These are phyloP conservation scores for Acholoe squamosa DNA, from an alignment of 2,888 invertebrate species.

Conservation along the genomic window DNA sequence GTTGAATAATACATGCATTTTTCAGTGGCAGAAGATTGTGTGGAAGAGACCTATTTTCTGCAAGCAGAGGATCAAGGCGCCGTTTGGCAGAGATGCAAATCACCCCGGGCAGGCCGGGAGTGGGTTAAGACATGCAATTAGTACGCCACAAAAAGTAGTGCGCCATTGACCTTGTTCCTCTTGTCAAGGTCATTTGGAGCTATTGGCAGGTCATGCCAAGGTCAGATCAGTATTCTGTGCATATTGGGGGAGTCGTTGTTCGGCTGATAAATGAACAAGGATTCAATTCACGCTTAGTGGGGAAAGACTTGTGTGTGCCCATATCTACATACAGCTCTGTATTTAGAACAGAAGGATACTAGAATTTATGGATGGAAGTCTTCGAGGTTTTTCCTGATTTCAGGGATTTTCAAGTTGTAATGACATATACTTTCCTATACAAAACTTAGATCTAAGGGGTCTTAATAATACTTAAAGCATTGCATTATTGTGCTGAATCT, in stretches of 20 bases:
- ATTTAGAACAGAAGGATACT: too few relatives aligned
- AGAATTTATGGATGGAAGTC: too few relatives aligned
- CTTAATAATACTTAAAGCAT: too few relatives aligned
- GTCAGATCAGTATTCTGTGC: background rate
- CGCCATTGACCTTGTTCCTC: background rate
- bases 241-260: background rate
- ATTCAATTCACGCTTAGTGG: background rate
- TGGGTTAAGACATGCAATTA: conserved; percentile 35
- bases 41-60: background rate
- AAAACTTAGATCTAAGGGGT: too few relatives aligned
- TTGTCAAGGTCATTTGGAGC: background rate
- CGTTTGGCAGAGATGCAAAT: conserved; percentile 30
- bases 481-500: too few relatives aligned
- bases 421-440: too few relatives aligned
- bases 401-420: too few relatives aligned
- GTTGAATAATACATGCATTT: conserved; percentile 30
- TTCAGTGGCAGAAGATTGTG: background rate
- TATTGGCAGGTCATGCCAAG: background rate
- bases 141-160: conserved; percentile 43
- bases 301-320: too few relatives aligned
- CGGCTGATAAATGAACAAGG: background rate
- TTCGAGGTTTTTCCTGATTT: too few relatives aligned
- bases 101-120: background rate
- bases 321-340: too few relatives aligned
- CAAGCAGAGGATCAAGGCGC: background rate